Percentiles rank a stretch among this genome's conserved stretches.
phyloP scores from a whole-genome alignment of 2,113 vertebrate genomes.

The Taurulus bubalis region DNA sequence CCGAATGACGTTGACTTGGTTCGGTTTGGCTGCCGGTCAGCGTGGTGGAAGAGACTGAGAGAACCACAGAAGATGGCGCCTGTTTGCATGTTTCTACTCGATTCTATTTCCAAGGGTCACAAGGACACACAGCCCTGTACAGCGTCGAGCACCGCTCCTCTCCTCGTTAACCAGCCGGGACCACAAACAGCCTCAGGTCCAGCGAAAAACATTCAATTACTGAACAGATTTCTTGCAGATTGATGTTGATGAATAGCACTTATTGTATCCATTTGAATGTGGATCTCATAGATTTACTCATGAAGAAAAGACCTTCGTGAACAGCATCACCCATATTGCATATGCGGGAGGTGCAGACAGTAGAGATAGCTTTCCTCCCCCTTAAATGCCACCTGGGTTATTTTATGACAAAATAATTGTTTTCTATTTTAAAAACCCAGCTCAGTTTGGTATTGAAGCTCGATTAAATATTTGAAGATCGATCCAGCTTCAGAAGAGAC shows the following conservation, averaged over 20 bases:
- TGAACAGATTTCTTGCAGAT: background rate
- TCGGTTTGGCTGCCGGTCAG: background rate
- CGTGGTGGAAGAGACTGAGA: slow-evolving; percentile 13
- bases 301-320: background rate
- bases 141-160: background rate
- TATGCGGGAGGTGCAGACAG: background rate
- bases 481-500: background rate
- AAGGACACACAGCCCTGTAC: slow-evolving; percentile 7
- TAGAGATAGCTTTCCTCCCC: background rate
- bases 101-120: slow-evolving; percentile 10
- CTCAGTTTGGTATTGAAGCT: background rate
- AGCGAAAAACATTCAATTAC: background rate
- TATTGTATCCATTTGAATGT: background rate
- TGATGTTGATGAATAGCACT: background rate
- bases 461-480: background rate
- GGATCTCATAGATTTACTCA: background rate
- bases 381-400: background rate
- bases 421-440: background rate
- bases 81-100: slow-evolving; percentile 15
- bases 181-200: background rate
- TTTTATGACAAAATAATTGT: background rate
- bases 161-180: slow-evolving; percentile 10
- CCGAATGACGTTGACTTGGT: background rate
- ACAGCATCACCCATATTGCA: background rate
- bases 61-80: background rate